Base-by-base conservation (phyloP, 2,888 invertebrate species). In the Lepas anatifera region DNA sequence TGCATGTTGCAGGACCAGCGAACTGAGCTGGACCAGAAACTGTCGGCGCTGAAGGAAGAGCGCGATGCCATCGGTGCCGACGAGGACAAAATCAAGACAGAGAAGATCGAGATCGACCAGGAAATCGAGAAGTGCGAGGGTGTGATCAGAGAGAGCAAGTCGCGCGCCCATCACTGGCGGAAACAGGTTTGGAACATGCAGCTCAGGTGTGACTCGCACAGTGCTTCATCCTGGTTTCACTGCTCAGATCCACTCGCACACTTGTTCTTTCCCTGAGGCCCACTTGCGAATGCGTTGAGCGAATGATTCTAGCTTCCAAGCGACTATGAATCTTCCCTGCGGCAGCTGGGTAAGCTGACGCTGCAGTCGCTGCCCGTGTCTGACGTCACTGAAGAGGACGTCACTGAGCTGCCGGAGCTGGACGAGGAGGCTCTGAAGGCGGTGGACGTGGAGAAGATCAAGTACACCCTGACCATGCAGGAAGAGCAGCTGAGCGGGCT, bases 41-140 rank as follows among this genome's bases (percentile, higher is more conserved):
- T 81, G 18, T 83, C 92, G 0, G 87, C 87, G 68, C 81, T 81
- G 0, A 83, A 89, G 77, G 89, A 92, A 73, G 83, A 87, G 0
- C 84, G 85, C 0, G 83, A 89, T n/a, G 87, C 88, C 0, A 85
- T 86, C 0, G 85, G 85, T 25, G 71, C 72, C 46, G 58, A 72
- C n/a, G 74, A 89, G 77, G 88, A 86, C 72, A 85, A 87, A 71
- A 78, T 87, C 8, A 89, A 89, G 76, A 83, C 86, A 1, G 82
- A 86, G 69, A 85, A 89, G 64, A 82, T 95, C 0, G 91, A 92
- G 76, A 82, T 90, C 0, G 88, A 89, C 72, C 87, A 89, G 74
- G 87, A 87, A 63, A 77, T 90, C 0, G 86, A 84, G 71, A 79
- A 78, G 70, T 77, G 74, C 68, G 78, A 79, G 58, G 75, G 74